phyloP scores from a whole-genome alignment of 2,888 invertebrate species.

The Elaeidobius kamerunicus region DNA sequence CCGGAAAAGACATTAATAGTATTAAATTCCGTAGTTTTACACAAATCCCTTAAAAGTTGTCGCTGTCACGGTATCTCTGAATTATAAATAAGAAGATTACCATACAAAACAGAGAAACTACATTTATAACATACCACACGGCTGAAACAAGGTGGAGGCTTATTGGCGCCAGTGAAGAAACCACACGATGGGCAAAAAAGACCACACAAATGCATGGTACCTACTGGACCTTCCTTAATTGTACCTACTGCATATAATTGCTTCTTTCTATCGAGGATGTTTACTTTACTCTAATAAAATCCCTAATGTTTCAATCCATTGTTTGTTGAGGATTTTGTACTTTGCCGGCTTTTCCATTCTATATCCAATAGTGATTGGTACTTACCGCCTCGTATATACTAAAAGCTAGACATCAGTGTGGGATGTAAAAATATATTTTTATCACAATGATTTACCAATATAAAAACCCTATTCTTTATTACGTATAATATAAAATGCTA shows the following conservation, averaged over 20 bases:
- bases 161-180: neutral
- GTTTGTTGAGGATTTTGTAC: slow-evolving; percentile 1
- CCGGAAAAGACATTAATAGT: slow-evolving; percentile 17
- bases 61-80: slow-evolving; percentile 29
- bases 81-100: slow-evolving; percentile 29
- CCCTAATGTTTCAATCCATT: neutral
- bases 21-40: slow-evolving; percentile 19
- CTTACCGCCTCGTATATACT: no score
- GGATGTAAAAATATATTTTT: no score
- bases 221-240: neutral
- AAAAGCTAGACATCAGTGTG: no score
- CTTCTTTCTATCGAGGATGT: neutral
- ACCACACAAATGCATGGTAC: neutral
- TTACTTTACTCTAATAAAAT: neutral
- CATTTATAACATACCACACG: slow-evolving; percentile 6
- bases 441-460: no score
- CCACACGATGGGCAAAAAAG: neutral
- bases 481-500: no score
- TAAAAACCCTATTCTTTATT: no score
- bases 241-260: no score
- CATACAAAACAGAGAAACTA: slow-evolving; percentile 27
- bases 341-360: no score
- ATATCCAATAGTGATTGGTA: no score
- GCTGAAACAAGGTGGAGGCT: neutral
- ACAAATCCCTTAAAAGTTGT: slow-evolving; percentile 25